phyloP scores from a whole-genome alignment of 2,888 invertebrate species.

The Perdita meconis region DNA sequence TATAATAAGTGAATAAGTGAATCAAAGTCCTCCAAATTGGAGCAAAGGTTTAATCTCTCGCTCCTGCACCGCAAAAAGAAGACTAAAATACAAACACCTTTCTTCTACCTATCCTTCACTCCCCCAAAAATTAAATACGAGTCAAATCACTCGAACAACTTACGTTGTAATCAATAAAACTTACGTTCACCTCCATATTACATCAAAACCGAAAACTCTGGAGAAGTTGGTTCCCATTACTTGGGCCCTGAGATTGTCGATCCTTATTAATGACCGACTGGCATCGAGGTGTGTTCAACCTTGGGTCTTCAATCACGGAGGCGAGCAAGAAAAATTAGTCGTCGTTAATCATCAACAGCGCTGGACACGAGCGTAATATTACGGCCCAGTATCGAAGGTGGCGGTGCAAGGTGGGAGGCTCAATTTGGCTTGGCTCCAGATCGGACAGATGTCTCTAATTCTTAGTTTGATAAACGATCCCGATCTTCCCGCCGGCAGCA shows the following conservation, averaged over 20 bases:
- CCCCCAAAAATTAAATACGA: not conserved
- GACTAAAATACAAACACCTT: too few species aligned
- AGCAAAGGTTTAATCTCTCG: too few species aligned
- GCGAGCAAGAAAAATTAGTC: conserved; percentile 34
- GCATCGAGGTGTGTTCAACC: conserved; percentile 6
- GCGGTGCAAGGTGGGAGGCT: conserved; percentile 50
- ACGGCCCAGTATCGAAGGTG: conserved; percentile 58
- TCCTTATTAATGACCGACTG: conserved; percentile 29
- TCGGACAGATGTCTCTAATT: conserved; percentile 72
- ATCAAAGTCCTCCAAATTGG: too few species aligned
- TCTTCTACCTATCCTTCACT: not conserved
- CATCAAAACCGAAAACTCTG: not conserved
- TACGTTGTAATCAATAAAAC: not conserved
- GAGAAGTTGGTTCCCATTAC: not conserved
- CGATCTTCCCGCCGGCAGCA: conserved; percentile 27
- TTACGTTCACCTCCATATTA: not conserved
- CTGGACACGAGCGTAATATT: conserved; percentile 57
- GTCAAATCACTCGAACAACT: not conserved
- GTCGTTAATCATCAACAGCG: conserved; percentile 61
- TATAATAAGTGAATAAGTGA: too few species aligned
- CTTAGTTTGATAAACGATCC: conserved; percentile 71
- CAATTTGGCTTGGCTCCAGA: conserved; percentile 69
- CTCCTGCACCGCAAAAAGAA: too few species aligned
- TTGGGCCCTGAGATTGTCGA: not conserved
- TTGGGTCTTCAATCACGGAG: conserved; percentile 29